Evolutionary conservation across 2,113 vertebrate species (phyloP).

Genomic region (Stictonetta naevosa): DNA sequence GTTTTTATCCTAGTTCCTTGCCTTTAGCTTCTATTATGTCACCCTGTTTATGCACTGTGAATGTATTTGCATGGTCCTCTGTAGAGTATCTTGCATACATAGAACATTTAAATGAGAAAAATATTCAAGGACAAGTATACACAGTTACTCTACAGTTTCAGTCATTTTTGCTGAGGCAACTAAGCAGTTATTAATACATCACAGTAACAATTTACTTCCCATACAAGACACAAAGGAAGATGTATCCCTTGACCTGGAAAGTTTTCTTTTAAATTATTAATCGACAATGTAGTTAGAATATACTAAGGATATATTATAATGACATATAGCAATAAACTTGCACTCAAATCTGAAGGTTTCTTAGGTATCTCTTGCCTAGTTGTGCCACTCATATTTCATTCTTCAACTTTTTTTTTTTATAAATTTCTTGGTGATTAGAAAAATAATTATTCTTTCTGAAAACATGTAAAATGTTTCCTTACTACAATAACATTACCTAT

Average conservation of each 20-base stretch:
- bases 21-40: neutral
- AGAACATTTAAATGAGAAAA: constrained; percentile 22
- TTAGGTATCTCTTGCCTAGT: neutral
- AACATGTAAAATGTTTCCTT: neutral
- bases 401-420: neutral
- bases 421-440: neutral
- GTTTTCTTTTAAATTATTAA: neutral
- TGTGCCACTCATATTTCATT: neutral
- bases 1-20: neutral
- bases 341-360: neutral
- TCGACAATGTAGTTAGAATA: neutral
- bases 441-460: neutral
- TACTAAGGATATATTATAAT: neutral
- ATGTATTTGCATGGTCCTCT: constrained; percentile 11
- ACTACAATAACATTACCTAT: neutral
- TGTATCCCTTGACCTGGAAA: neutral
- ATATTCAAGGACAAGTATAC: neutral
- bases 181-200: neutral
- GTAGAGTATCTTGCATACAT: neutral
- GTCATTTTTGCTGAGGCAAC: neutral
- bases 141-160: neutral
- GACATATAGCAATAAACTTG: neutral
- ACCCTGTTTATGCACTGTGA: neutral
- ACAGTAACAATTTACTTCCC: neutral
- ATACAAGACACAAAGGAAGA: neutral